Conservation (phyloP, 2,797 vertebrate species). For the Micropoecilia bifurca region DNA sequence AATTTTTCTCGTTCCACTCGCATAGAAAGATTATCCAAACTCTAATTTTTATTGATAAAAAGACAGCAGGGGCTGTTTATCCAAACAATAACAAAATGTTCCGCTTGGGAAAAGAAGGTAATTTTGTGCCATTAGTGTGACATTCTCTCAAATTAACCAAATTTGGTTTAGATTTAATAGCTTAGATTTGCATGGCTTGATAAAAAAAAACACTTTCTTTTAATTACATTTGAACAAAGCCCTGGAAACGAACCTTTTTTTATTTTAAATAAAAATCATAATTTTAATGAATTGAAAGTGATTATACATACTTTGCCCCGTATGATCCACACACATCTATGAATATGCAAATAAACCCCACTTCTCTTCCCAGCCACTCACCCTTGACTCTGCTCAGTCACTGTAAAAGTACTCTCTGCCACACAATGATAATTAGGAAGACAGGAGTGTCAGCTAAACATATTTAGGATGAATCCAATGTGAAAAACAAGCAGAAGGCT, state of each 20-base stretch:
- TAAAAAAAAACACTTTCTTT: background rate
- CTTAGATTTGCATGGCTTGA: background rate
- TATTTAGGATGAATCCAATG: background rate
- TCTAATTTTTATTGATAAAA: background rate
- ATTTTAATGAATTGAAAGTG: background rate
- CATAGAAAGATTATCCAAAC: constrained; percentile 16
- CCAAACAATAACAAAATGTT: constrained; percentile 14
- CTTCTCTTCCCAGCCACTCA: background rate
- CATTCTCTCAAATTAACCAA: constrained; percentile 4
- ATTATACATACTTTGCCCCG: background rate
- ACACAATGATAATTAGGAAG: background rate
- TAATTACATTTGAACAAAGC: background rate
- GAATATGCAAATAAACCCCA: background rate
- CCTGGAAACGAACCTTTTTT: background rate
- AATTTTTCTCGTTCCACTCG: background rate
- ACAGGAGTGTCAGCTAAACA: background rate
- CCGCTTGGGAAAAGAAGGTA: background rate
- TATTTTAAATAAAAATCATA: background rate
- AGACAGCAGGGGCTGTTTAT: constrained; percentile 3
- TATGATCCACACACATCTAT: background rate
- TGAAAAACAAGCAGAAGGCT: background rate
- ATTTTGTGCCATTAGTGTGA: background rate
- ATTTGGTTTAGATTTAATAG: background rate
- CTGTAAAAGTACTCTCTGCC: background rate
- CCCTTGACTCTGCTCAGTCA: constrained; percentile 2